Evolutionary conservation across 2,888 invertebrate genomes (phyloP).

Genomic region (Tillus elongatus): DNA sequence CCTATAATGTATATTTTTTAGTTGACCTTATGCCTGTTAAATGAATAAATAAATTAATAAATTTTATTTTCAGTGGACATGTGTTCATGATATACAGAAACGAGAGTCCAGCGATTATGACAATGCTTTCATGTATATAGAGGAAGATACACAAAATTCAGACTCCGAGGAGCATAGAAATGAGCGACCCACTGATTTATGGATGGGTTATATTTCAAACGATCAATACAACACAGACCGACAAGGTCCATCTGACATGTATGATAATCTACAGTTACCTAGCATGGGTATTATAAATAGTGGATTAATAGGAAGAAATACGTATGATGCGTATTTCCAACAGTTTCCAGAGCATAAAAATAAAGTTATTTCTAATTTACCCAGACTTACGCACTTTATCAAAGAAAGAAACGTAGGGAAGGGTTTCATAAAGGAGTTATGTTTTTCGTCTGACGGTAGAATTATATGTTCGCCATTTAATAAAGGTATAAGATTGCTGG

Average conservation of each 20-base stretch:
- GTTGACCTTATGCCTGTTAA: no score
- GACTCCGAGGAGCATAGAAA: constrained; percentile 22
- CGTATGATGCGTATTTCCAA: constrained; percentile 30
- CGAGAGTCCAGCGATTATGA: constrained; percentile 41
- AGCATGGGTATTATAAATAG: constrained; percentile 37
- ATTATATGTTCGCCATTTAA: constrained; percentile 85
- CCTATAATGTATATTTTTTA: no score
- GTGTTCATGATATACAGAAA: constrained; percentile 87
- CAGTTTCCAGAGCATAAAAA: constrained; percentile 33
- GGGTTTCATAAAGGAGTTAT: constrained; percentile 87
- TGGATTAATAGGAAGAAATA: constrained; percentile 33
- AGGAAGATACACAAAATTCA: constrained; percentile 23
- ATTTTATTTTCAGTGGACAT: constrained; percentile 63
- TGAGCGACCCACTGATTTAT: constrained; percentile 35
- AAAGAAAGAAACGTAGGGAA: constrained; percentile 83
- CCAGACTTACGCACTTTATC: constrained; percentile 71
- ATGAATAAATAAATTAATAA: constrained; percentile 2
- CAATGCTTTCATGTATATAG: constrained; percentile 32
- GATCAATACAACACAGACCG: constrained; percentile 29
- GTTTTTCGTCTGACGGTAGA: constrained; percentile 84
- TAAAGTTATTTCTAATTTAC: constrained; percentile 59
- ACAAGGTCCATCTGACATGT: constrained; percentile 20
- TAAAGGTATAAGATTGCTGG: constrained; percentile 74
- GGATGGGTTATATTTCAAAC: constrained; percentile 38
- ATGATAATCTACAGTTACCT: constrained; percentile 24